These are phyloP conservation scores for Pseudomugil gertrudae DNA, from an alignment of 2,797 vertebrate genomes.

Conservation along the genomic window DNA sequence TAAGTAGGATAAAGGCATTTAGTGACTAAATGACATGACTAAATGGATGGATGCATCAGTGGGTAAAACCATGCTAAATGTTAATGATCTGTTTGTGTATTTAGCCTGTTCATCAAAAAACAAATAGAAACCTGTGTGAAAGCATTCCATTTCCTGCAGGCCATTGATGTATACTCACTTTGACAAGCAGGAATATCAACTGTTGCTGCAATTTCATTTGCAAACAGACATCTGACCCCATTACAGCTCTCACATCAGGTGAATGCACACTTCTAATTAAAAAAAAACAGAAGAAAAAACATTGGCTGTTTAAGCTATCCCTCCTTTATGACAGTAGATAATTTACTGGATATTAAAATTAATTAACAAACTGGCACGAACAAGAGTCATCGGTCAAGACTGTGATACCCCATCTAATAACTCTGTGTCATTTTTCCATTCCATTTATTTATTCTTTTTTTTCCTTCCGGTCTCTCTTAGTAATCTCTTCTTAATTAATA, in stretches of 20 bases:
- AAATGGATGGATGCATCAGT: background rate
- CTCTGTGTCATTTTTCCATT: conserved; percentile 11
- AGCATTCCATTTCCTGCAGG: conserved; percentile 6
- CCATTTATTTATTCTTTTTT: conserved; percentile 23
- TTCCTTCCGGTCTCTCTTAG: conserved; percentile 11
- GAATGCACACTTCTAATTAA: conserved; percentile 25
- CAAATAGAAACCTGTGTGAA: background rate
- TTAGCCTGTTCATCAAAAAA: conserved; percentile 1
- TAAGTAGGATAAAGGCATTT: too few species aligned
- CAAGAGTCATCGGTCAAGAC: conserved; percentile 29
- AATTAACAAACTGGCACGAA: conserved; percentile 36
- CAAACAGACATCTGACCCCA: conserved; percentile 26
- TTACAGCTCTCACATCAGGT: conserved; percentile 11
- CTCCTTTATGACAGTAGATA: conserved; percentile 42
- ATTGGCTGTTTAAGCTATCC: conserved; percentile 17
- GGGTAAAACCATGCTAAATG: background rate
- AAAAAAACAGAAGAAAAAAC: conserved; percentile 6
- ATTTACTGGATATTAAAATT: conserved; percentile 52
- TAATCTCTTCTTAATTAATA: conserved; percentile 43
- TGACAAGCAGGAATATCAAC: conserved; percentile 21
- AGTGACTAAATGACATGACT: too few species aligned
- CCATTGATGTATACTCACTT: conserved; percentile 21
- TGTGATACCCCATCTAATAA: conserved; percentile 32
- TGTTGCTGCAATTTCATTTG: conserved; percentile 26
- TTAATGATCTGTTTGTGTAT: conserved; percentile 4